Percentiles rank a stretch among this genome's conserved stretches.
Conservation (phyloP, 2,113 vertebrate species). For the Solenodon paradoxus region DNA sequence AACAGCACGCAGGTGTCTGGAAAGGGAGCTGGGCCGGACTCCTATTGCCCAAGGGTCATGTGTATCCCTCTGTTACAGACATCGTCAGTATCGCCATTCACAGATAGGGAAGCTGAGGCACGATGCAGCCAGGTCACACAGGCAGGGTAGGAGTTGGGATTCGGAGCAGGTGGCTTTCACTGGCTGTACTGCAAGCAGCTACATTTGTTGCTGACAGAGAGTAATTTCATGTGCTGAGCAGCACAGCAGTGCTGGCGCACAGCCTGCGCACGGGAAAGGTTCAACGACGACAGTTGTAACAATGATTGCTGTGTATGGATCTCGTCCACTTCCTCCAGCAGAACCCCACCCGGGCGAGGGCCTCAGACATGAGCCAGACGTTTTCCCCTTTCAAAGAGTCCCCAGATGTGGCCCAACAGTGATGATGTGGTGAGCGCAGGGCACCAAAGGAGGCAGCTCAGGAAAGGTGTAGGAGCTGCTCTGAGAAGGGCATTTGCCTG, state of each 20-base stretch:
- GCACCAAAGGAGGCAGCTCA: neutral
- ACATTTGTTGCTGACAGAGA: neutral
- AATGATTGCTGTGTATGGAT: neutral
- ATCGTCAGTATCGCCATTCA: neutral
- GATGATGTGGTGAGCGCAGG: neutral
- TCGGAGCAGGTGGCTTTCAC: neutral
- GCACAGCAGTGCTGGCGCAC: neutral
- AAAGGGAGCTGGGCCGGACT: neutral
- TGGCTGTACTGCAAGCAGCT: neutral
- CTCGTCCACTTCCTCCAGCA: no score
- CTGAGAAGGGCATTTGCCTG: neutral
- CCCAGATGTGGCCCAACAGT: neutral
- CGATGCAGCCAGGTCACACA: neutral
- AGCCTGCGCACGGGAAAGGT: neutral
- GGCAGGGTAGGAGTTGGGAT: neutral
- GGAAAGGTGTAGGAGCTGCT: neutral
- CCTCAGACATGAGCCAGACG: neutral
- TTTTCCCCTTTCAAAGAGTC: neutral
- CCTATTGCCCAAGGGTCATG: fast-evolving
- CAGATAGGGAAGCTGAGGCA: neutral
- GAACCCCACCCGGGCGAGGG: neutral
- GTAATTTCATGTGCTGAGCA: neutral
- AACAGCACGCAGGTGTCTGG: neutral
- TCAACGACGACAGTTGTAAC: neutral
- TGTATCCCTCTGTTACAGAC: neutral